Evolutionary conservation across 2,888 invertebrate genomes (phyloP).

Genomic region (Ceraclea dissimilis): DNA sequence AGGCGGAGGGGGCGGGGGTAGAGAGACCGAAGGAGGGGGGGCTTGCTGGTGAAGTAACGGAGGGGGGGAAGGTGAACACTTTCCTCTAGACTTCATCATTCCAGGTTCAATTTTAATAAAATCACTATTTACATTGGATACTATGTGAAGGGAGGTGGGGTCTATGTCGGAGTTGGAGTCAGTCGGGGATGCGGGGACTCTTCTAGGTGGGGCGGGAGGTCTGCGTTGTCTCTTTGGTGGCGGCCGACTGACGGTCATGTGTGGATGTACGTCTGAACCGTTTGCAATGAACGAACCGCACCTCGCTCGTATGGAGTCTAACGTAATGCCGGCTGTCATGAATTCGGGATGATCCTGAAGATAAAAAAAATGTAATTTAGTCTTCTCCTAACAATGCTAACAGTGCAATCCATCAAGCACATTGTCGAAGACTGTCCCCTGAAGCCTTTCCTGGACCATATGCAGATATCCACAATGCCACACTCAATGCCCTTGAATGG

Average conservation of each 20-base stretch:
- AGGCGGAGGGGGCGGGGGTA: conserved; percentile 27
- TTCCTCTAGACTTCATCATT: background rate
- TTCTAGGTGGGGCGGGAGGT: conserved; percentile 1
- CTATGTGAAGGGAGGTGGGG: background rate
- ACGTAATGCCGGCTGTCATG: conserved; percentile 65
- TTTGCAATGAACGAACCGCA: conserved; percentile 10
- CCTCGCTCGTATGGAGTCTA: conserved; percentile 43
- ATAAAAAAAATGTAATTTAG: conserved; percentile 8
- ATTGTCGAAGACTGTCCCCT: no score
- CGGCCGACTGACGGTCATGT: background rate
- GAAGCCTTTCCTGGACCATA: no score
- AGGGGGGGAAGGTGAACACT: conserved; percentile 2
- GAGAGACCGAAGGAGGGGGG: background rate
- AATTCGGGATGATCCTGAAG: conserved; percentile 64
- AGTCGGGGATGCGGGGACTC: conserved; percentile 7
- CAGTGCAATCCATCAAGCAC: no score
- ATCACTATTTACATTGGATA: background rate
- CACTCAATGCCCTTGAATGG: no score
- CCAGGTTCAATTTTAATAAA: conserved; percentile 5
- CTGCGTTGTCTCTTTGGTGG: conserved; percentile 1
- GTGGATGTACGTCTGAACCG: conserved; percentile 7
- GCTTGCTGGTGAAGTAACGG: background rate
- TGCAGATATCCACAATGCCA: no score
- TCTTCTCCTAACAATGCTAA: no score
- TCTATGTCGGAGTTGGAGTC: conserved; percentile 8